A percentile compares a stretch with the other conserved stretches of the same genome.
phyloP scores from a whole-genome alignment of 1,140 invertebrate genomes.

The Nomia melanderi region DNA sequence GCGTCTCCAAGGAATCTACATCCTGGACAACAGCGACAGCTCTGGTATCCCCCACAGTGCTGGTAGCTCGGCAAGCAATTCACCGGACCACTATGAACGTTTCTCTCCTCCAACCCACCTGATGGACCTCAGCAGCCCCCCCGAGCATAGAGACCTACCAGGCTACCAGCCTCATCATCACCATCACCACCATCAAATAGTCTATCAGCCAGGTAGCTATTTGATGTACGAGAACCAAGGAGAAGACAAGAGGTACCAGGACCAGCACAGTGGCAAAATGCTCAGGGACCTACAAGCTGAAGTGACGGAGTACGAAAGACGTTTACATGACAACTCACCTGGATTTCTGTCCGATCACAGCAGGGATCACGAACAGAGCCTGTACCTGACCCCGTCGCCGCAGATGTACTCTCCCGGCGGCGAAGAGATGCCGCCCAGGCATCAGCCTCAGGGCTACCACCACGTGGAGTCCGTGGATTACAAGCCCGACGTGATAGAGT shows the following conservation, averaged over 20 bases:
- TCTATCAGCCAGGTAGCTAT: constrained; percentile 52
- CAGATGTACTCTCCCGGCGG: constrained; percentile 63
- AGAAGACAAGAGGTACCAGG: constrained; percentile 52
- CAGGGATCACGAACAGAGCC: constrained; percentile 62
- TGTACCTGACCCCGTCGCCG: constrained; percentile 60
- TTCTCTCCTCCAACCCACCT: constrained; percentile 70
- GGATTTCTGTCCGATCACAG: constrained; percentile 64
- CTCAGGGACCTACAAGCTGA: constrained; percentile 43
- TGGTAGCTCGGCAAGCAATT: constrained; percentile 72
- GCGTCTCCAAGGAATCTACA: constrained; percentile 45
- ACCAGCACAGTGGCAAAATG: constrained; percentile 26
- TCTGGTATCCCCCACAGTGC: constrained; percentile 69
- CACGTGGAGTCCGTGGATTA: constrained; percentile 56
- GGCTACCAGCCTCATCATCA: constrained; percentile 51
- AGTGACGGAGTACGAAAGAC: constrained; percentile 55
- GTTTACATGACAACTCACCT: constrained; percentile 56
- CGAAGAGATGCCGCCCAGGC: constrained; percentile 42
- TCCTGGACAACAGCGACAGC: constrained; percentile 50
- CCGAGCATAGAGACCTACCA: constrained; percentile 46
- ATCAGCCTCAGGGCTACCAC: constrained; percentile 25
- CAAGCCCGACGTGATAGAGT: constrained; percentile 55
- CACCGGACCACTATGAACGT: constrained; percentile 68
- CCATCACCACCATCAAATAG: constrained; percentile 44
- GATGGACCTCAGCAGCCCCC: constrained; percentile 71
- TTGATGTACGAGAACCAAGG: constrained; percentile 58